Base-by-base conservation (phyloP, 2,113 vertebrate genomes). In the Hiodon alosoides region DNA sequence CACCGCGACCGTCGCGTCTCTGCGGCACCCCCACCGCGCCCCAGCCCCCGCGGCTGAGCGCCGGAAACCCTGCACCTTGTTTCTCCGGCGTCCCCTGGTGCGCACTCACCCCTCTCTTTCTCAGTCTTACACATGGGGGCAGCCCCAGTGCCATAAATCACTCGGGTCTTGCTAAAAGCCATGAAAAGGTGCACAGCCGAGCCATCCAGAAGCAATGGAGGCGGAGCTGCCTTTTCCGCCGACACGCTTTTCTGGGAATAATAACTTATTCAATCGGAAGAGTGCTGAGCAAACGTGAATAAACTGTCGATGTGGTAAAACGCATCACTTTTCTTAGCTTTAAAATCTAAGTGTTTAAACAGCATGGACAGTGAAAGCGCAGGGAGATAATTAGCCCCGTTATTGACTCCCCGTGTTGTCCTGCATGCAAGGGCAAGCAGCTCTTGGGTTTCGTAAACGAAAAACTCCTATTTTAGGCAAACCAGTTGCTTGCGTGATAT, bases 141-240 rank as follows among this genome's bases (percentile, higher is more conserved):
- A 31, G 59, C 46, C 77, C 8, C 50, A 9, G 55, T 7, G 61
- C 73, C 5, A 67, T 75, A 75, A 75, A 53, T 73, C 71, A 68
- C 16, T 47, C 50, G 77, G 54, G 51, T 71, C 53, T 46, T 51
- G 46, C 16, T 31, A 13, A 9, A 11, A 5, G 55, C 16, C 4
- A 50, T 5, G 47, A 71, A 13, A 58, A 57, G 52, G 51, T 60
- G 59, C 53, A 75, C 50, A 55, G 64, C 67, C 55, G 47, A 55
- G 64, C 67, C 55, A 61, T 46, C 48, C 47, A 67, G 55, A 75
- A 16, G 51, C 9, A 59, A 51, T 2, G 58, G 52, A 7, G 58
- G 31, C 62, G 55, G 54, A 57, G 74, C 17, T 72, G 1, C 58
- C 48, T 2, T 48, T n/a, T 71, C 9, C 13, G 9, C 5, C 5